phyloP scores from a whole-genome alignment of 2,888 invertebrate species.

The Steinernema scapterisci region DNA sequence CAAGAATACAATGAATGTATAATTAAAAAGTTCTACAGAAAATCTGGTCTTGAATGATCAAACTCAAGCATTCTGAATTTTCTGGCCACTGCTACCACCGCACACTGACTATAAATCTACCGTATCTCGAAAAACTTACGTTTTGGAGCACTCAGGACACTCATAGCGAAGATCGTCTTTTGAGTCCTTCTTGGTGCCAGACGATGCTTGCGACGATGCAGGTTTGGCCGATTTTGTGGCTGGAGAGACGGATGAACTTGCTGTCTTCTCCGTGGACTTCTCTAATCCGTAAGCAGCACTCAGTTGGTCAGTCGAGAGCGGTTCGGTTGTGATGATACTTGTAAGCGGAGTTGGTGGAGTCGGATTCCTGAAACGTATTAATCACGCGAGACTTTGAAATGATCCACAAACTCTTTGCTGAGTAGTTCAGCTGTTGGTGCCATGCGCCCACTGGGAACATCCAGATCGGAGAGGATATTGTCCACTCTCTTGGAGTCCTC shows the following conservation, averaged over 20 bases:
- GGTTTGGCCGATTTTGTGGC: too few species aligned
- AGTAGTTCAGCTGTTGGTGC: neutral
- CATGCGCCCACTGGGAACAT: neutral
- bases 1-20: too few species aligned
- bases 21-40: too few species aligned
- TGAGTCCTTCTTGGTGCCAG: neutral
- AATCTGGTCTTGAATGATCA: too few species aligned
- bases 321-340: neutral
- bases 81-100: neutral
- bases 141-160: constrained; percentile 18
- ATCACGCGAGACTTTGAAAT: too few species aligned
- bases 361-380: neutral
- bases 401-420: neutral
- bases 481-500: too few species aligned
- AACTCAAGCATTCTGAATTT: too few species aligned
- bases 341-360: neutral
- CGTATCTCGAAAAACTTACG: too few species aligned
- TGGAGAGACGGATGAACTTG: too few species aligned
- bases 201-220: neutral
- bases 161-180: constrained; percentile 19
- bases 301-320: neutral
- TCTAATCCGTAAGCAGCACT: neutral
- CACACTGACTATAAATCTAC: neutral
- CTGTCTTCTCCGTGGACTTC: neutral
- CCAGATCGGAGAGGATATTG: neutral